A percentile compares a stretch with the other conserved stretches of the same genome.
phyloP scores from a whole-genome alignment of 2,888 invertebrate genomes.

The Macropis europaea region DNA sequence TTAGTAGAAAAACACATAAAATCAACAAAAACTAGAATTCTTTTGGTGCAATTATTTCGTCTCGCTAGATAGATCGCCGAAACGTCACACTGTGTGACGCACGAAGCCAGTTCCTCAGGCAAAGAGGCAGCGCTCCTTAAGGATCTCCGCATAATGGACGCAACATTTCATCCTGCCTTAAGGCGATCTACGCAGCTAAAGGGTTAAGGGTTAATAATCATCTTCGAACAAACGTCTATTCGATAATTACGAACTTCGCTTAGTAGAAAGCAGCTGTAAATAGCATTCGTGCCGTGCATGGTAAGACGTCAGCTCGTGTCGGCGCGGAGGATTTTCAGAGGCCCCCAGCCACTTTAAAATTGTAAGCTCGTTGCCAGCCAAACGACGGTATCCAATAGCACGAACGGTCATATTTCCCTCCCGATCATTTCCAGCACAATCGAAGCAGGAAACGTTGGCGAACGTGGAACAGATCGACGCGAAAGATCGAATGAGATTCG shows the following conservation, averaged over 20 bases:
- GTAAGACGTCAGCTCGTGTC: neutral
- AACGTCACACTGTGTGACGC: too few species aligned
- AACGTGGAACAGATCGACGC: constrained; percentile 5
- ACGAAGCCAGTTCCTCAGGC: too few species aligned
- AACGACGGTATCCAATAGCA: constrained; percentile 32
- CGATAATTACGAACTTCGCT: constrained; percentile 11
- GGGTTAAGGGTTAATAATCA: too few species aligned
- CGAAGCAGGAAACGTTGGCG: neutral
- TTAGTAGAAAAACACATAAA: too few species aligned
- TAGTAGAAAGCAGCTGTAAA: neutral
- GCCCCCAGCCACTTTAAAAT: constrained; percentile 37
- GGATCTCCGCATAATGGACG: too few species aligned
- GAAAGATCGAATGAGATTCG: constrained; percentile 38
- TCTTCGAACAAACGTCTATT: too few species aligned
- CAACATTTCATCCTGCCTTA: too few species aligned
- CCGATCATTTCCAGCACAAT: constrained; percentile 16
- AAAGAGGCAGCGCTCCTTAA: too few species aligned
- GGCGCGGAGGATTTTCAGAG: neutral
- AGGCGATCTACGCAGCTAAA: too few species aligned
- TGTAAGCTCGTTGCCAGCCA: constrained; percentile 36
- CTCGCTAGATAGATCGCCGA: too few species aligned
- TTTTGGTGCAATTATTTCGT: too few species aligned
- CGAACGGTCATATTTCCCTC: constrained; percentile 31
- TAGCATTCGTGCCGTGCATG: constrained; percentile 14
- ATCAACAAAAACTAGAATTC: too few species aligned